These are phyloP conservation scores for Parnassius glacialis DNA, from an alignment of 2,888 invertebrate genomes.

Conservation along the genomic window DNA sequence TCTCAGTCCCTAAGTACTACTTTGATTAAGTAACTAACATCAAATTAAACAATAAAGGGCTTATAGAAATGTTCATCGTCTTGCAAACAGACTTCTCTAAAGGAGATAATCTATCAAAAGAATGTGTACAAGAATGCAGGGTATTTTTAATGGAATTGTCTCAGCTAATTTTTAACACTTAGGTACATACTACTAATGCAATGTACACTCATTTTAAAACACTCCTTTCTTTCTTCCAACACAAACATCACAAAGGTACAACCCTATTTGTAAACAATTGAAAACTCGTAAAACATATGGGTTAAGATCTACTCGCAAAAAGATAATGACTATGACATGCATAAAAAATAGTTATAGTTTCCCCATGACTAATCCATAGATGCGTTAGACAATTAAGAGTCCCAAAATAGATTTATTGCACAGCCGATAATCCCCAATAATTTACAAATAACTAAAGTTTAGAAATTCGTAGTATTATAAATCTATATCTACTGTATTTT, in stretches of 20 bases:
- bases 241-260: slow-evolving; percentile 46
- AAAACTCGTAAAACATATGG: slow-evolving; percentile 22
- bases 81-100: slow-evolving; percentile 37
- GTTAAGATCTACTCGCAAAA: slow-evolving; percentile 35
- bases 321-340: slow-evolving; percentile 22
- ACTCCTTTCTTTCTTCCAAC: slow-evolving; percentile 33
- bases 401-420: slow-evolving; percentile 40
- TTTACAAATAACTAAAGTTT: slow-evolving; percentile 31
- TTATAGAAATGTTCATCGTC: slow-evolving; percentile 37
- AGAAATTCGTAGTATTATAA: slow-evolving; percentile 38
- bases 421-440: slow-evolving; percentile 44
- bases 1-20: slow-evolving; percentile 71
- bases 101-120: slow-evolving; percentile 48
- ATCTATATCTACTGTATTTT: slow-evolving; percentile 32
- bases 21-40: slow-evolving; percentile 49
- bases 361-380: slow-evolving; percentile 15
- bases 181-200: slow-evolving; percentile 20
- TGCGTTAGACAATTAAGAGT: slow-evolving; percentile 22
- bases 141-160: slow-evolving; percentile 15
- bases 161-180: slow-evolving; percentile 9
- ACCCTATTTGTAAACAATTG: background rate
- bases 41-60: slow-evolving; percentile 45
- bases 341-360: slow-evolving; percentile 11
- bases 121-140: slow-evolving; percentile 19
- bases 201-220: background rate